Evolutionary conservation across 2,113 vertebrate genomes (phyloP), one percentile per base, ranked within the genome.

Genomic region (Oxyura jamaicensis): DNA sequence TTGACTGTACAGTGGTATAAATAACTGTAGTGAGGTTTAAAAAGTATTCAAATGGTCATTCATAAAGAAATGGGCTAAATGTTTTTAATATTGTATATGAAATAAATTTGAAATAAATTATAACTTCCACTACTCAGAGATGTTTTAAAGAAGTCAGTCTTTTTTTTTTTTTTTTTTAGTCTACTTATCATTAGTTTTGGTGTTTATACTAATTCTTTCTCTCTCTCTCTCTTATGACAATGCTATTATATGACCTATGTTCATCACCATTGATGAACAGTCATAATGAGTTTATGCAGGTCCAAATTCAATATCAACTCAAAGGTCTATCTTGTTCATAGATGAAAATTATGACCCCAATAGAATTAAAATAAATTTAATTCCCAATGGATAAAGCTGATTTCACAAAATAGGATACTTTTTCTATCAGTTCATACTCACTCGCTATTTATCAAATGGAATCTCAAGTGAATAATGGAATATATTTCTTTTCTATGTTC

Each of bases 331-430:
- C 65, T 77, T 23, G 78, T 46, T 79, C 22, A 72, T 33, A 53
- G 19, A 28, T 41, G 6, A 19, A 84, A 90, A 84, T 84, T n/a
- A 14, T 11, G 69, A 46, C 52, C 8, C 10, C 16, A 73, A 8
- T 28, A 71, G 29, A 81, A 77, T 66, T 6, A 84, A 91, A 71
- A 71, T 35, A 33, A 1, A 7, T 85, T 75, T 82, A 48, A 67
- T 56, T 71, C 22, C 31, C 25, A 58, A 16, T 3, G 4, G 25
- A 66, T 66, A 46, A 52, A 3, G 0, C 6, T 1, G 0, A 42
- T 86, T 66, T 90, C 55, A 87, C 19, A 65, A 86, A 77, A 55
- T 13, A 44, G 6, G 13, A 23, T 73, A 33, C 6, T 62, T 53
- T 52, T 19, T n/a, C 29, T 73, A n/a, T 36, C 31, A 10, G 3